Evolutionary conservation across 2,113 vertebrate genomes (phyloP).

Genomic region (Coryphaenoides rupestris): DNA sequence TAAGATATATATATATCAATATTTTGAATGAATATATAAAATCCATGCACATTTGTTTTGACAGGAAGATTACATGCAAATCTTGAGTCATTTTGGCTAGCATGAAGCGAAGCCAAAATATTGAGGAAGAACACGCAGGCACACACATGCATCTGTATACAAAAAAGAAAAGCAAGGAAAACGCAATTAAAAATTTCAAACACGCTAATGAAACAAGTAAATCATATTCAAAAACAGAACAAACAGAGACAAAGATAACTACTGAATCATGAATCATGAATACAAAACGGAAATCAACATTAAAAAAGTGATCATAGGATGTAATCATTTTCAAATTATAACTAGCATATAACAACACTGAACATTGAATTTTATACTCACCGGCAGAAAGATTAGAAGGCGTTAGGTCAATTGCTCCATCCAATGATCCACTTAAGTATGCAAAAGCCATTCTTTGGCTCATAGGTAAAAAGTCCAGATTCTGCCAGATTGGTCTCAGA

Average conservation of each 20-base stretch:
- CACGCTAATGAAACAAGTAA: constrained; percentile 14
- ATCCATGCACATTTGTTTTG: constrained; percentile 70
- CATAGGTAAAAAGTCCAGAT: constrained; percentile 83
- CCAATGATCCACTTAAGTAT: constrained; percentile 79
- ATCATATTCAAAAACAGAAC: constrained; percentile 5
- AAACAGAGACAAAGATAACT: constrained; percentile 69
- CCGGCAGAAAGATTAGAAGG: constrained; percentile 88
- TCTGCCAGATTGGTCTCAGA: constrained; percentile 87
- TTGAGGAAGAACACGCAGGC: constrained; percentile 88
- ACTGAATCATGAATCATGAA: too few relatives aligned
- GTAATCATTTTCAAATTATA: too few relatives aligned
- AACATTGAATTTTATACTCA: constrained; percentile 76
- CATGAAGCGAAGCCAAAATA: constrained; percentile 84
- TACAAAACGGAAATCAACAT: too few relatives aligned
- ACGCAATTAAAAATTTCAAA: constrained; percentile 10
- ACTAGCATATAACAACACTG: neutral
- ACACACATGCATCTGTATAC: constrained; percentile 88
- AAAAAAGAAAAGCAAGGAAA: constrained; percentile 62
- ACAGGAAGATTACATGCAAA: constrained; percentile 81
- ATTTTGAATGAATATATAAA: constrained; percentile 51
- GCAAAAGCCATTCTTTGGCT: constrained; percentile 86
- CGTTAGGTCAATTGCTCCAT: constrained; percentile 92
- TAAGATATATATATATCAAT: constrained; percentile 42
- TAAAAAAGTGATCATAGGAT: too few relatives aligned
- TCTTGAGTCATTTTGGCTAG: constrained; percentile 76